Evolutionary conservation across 1,140 invertebrate species (phyloP), one percentile per base, ranked within the genome.

Genomic region (Bombus waltoni): DNA sequence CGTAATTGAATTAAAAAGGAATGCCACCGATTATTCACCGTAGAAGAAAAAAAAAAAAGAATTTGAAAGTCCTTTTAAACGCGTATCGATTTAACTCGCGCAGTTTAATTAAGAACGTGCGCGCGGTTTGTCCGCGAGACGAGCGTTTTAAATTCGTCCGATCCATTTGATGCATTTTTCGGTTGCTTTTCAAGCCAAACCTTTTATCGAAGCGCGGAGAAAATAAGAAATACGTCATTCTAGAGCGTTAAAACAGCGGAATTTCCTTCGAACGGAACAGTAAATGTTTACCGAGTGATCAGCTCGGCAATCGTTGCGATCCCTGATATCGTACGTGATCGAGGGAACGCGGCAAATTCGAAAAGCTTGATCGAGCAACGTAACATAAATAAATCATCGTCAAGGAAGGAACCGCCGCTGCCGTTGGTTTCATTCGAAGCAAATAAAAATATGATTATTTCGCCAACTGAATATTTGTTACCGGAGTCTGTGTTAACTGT

Each of bases 1-100:
- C 79, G 35, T 90, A 88, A 89, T 90, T 83, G 81, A 89, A 89
- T 91, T 81, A 86, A 75, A 83, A 89, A 89, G 87, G 86, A 88
- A 88, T 88, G 71, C 53, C 75, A 77, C 28, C 85, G 89, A 88
- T 88, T 88, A 89, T 88, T 87, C 86, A 73, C 42, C 82, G 86
- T 59, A 9, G 74, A 40, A 78, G 28, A 18, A 68, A 74, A 71
- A 75, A 79, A 83, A n/a, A 38, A 40, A 53, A 4, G 53, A 22
- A 57, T 18, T 8, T 53, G 73, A 35, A 68, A 68, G 74, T 35
- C 18, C 44, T 86, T 68, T 70, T 57, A 82, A 76, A 38, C 53
- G 35, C 32, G 62, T 66, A 86, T 86, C 84, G 84, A 86, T 86
- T 76, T 82, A 47, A n/a, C 71, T n/a, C 44, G 59, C 40, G 42